A percentile compares a stretch with the other conserved stretches of the same genome.
Conservation (phyloP, 2,797 vertebrate genomes). For the Labeo calbasu region DNA sequence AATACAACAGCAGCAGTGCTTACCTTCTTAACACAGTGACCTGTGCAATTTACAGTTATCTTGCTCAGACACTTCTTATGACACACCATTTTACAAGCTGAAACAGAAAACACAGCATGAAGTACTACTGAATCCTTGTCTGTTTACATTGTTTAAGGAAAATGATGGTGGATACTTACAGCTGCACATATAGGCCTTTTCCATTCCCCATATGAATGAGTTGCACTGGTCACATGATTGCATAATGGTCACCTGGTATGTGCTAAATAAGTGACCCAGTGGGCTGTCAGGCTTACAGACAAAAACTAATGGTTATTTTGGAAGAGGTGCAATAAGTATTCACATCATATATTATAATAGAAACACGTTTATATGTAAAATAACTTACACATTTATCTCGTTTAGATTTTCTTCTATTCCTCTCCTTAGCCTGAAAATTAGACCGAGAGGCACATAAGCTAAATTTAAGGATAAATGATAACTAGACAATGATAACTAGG, state of each 20-base stretch:
- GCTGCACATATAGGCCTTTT: conserved; percentile 93
- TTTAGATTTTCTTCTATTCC: conserved; percentile 84
- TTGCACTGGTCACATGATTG: conserved; percentile 94
- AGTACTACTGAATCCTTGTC: not conserved
- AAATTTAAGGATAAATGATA: conserved; percentile 12
- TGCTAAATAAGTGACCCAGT: conserved; percentile 88
- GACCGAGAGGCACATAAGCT: not conserved
- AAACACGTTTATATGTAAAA: not conserved
- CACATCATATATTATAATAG: not conserved
- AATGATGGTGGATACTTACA: conserved; percentile 76
- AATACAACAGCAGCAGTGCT: conserved; percentile 28
- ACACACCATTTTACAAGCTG: conserved; percentile 94
- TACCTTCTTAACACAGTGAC: conserved; percentile 81
- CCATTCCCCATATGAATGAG: conserved; percentile 97
- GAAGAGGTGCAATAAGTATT: conserved; percentile 10
- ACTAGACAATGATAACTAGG: too few relatives aligned
- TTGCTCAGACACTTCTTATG: conserved; percentile 93
- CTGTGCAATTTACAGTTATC: conserved; percentile 85
- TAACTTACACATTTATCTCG: conserved; percentile 86
- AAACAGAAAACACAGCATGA: conserved; percentile 47
- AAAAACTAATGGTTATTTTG: not conserved
- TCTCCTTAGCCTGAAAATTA: conserved; percentile 77
- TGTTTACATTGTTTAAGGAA: not conserved
- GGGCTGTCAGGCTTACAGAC: conserved; percentile 80
- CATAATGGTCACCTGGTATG: conserved; percentile 93